A percentile compares a stretch with the other conserved stretches of the same genome.
These are phyloP conservation scores for Helicoverpa zea DNA, from an alignment of 1,140 invertebrate genomes.

Conservation along the genomic window DNA sequence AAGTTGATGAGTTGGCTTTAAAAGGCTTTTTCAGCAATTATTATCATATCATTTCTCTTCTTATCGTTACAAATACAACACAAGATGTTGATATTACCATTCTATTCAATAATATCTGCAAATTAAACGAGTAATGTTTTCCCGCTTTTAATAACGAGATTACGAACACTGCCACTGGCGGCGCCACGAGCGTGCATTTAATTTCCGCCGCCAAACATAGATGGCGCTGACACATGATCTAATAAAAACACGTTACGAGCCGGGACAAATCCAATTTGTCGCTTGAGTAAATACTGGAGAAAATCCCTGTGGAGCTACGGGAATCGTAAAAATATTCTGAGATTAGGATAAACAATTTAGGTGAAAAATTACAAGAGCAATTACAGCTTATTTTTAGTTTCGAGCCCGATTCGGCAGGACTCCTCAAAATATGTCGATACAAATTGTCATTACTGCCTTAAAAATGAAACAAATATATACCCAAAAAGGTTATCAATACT, in stretches of 20 bases:
- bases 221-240: slow-evolving; percentile 60
- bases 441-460: neutral
- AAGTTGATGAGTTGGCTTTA: neutral
- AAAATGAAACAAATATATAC: neutral
- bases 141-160: slow-evolving; percentile 18
- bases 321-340: slow-evolving; percentile 6
- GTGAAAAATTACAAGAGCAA: neutral
- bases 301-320: slow-evolving; percentile 13
- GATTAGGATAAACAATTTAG: slow-evolving; percentile 8
- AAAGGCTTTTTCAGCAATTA: neutral
- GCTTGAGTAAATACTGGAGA: slow-evolving; percentile 51
- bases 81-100: too few species aligned
- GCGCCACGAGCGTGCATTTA: slow-evolving; percentile 53
- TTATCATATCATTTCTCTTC: too few species aligned
- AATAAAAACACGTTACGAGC: slow-evolving; percentile 50
- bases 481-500: too few species aligned
- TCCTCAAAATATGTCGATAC: neutral
- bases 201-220: slow-evolving; percentile 58
- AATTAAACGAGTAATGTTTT: neutral
- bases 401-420: neutral
- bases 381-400: slow-evolving; percentile 14
- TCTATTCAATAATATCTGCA: too few species aligned
- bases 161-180: slow-evolving; percentile 28
- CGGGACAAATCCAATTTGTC: slow-evolving; percentile 52
- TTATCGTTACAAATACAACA: too few species aligned